A percentile compares a stretch with the other conserved stretches of the same genome.
Evolutionary conservation across 2,888 invertebrate species (phyloP).

Genomic region (Ennomos erosarius): DNA sequence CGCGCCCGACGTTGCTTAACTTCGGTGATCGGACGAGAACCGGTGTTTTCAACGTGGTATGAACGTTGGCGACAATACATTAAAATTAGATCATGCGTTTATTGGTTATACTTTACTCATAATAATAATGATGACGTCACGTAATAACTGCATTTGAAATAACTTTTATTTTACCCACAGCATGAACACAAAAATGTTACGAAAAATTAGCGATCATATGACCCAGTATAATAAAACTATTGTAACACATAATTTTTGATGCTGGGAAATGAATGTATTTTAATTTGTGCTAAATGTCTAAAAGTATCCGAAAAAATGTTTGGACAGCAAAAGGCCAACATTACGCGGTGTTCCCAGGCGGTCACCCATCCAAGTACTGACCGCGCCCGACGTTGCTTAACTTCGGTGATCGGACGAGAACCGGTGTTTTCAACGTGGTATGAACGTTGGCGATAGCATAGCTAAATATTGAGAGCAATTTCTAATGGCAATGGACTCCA

Average conservation of each 20-base stretch:
- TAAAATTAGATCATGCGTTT: not conserved
- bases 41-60: conserved; percentile 74
- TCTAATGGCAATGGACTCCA: too few species aligned
- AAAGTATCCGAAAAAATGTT: too few species aligned
- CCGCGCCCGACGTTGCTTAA: conserved; percentile 74
- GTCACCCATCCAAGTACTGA: conserved; percentile 79
- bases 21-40: conserved; percentile 80
- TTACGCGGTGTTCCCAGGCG: conserved; percentile 72
- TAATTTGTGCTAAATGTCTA: too few species aligned
- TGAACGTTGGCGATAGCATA: conserved; percentile 35
- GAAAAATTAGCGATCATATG: too few species aligned
- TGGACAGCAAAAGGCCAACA: conserved; percentile 57
- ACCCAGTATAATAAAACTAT: too few species aligned
- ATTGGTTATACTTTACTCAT: not conserved
- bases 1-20: conserved; percentile 76
- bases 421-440: conserved; percentile 66
- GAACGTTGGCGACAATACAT: conserved; percentile 57
- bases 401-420: conserved; percentile 77
- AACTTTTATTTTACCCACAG: too few species aligned
- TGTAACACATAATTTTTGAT: too few species aligned
- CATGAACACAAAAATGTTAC: too few species aligned
- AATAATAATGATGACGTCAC: too few species aligned
- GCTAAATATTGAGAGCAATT: too few species aligned
- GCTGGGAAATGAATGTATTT: too few species aligned
- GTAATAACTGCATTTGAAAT: too few species aligned